Conservation (phyloP, 2,797 vertebrate species). For the Acanthornis magna region DNA sequence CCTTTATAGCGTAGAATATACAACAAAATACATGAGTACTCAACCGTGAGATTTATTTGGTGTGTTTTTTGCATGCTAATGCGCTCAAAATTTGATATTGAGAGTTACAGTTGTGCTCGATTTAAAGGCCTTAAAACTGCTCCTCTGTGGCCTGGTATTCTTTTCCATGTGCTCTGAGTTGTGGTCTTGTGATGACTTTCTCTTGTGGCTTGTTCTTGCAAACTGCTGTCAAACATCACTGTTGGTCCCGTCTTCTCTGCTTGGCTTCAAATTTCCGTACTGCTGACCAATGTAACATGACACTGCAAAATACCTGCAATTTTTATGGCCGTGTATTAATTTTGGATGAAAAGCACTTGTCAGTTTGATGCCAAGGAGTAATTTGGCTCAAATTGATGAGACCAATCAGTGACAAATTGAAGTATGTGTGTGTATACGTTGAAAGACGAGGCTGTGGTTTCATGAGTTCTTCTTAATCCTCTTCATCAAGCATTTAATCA, state of each 20-base stretch:
- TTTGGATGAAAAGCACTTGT: not conserved
- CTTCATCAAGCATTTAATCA: not conserved
- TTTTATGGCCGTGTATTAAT: not conserved
- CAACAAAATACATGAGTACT: not conserved
- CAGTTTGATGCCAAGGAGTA: not conserved
- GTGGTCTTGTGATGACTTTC: not conserved
- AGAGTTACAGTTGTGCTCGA: not conserved
- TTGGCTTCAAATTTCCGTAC: not conserved
- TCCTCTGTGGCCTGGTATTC: not conserved
- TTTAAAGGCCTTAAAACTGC: not conserved
- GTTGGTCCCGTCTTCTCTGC: not conserved
- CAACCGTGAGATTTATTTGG: not conserved
- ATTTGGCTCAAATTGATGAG: not conserved
- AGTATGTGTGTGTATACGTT: not conserved
- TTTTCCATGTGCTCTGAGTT: not conserved
- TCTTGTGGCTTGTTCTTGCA: not conserved
- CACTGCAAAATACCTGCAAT: not conserved
- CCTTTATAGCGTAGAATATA: not conserved
- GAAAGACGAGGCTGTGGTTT: not conserved
- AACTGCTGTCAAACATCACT: not conserved
- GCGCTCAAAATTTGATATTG: not conserved
- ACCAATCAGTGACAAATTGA: not conserved
- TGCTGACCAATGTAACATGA: not conserved
- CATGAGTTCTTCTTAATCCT: not conserved
- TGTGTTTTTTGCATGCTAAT: not conserved